phyloP scores from a whole-genome alignment of 2,113 vertebrate species.

The Sylvietta virens region DNA sequence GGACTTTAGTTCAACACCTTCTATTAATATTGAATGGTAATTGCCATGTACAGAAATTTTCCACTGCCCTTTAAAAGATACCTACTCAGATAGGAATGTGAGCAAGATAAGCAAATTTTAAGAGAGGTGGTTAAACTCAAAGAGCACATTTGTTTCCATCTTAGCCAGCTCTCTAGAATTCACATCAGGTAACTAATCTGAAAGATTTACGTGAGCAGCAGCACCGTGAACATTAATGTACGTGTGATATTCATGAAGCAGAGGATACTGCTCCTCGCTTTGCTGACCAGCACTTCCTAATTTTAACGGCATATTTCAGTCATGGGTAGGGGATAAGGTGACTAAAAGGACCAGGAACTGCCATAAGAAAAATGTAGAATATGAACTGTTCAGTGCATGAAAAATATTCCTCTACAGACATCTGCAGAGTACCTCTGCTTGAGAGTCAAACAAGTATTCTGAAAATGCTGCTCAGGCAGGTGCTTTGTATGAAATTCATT shows the following conservation, averaged over 20 bases:
- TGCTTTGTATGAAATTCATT: background rate
- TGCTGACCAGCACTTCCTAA: conserved; percentile 19
- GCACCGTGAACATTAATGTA: background rate
- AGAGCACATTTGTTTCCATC: conserved; percentile 19
- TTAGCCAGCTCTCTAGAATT: background rate
- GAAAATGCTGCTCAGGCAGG: background rate
- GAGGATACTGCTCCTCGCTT: background rate
- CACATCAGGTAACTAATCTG: background rate
- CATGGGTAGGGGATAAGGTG: background rate
- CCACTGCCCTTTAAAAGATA: conserved; percentile 1
- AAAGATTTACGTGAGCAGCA: background rate
- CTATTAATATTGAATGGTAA: conserved; percentile 5
- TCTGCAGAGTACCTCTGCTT: background rate
- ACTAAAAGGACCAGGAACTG: background rate
- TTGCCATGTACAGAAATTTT: background rate
- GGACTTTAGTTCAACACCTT: background rate
- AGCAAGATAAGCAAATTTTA: conserved; percentile 20
- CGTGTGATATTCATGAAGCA: conserved; percentile 10
- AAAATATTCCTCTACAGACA: background rate
- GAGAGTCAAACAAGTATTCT: background rate
- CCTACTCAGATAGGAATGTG: background rate
- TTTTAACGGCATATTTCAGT: background rate
- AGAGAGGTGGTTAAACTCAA: background rate
- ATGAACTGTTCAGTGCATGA: background rate
- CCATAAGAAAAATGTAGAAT: background rate